phyloP scores from a whole-genome alignment of 2,888 invertebrate species.

The Epirrhoe alternata region DNA sequence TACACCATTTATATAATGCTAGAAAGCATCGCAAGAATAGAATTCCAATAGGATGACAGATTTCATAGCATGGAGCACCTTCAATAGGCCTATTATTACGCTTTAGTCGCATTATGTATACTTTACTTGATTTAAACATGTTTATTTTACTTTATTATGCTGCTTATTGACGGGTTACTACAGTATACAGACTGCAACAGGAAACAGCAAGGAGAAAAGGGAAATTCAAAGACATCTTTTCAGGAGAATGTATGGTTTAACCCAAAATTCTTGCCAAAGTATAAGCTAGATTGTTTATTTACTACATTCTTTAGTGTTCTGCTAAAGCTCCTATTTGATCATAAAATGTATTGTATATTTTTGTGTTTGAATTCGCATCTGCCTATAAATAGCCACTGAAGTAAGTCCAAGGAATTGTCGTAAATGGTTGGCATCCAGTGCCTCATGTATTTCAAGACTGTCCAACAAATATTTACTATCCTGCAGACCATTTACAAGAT shows the following conservation, averaged over 20 bases:
- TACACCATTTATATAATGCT: constrained; percentile 49
- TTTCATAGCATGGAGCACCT: constrained; percentile 68
- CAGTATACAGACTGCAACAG: constrained; percentile 91
- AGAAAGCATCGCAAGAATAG: constrained; percentile 44
- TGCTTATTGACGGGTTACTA: constrained; percentile 88
- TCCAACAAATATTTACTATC: constrained; percentile 9
- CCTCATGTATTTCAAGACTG: constrained; percentile 2
- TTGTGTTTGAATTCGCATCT: constrained; percentile 45
- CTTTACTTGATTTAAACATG: constrained; percentile 80
- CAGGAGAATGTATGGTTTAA: constrained; percentile 91
- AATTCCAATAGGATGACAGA: constrained; percentile 68
- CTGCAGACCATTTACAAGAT: constrained; percentile 16
- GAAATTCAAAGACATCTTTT: constrained; percentile 94
- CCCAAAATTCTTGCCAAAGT: constrained; percentile 78
- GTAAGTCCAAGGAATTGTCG: constrained; percentile 40
- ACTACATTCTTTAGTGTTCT: constrained; percentile 60
- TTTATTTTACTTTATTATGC: constrained; percentile 86
- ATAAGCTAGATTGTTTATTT: constrained; percentile 75
- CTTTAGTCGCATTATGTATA: constrained; percentile 77
- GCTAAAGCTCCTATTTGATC: constrained; percentile 44
- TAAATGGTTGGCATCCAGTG: constrained; percentile 41
- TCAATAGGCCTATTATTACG: constrained; percentile 76
- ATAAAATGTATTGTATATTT: constrained; percentile 32
- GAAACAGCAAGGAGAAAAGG: constrained; percentile 92
- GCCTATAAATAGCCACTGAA: constrained; percentile 53